Base-by-base conservation (phyloP, 2,113 vertebrate genomes). In the Tinamus guttatus region DNA sequence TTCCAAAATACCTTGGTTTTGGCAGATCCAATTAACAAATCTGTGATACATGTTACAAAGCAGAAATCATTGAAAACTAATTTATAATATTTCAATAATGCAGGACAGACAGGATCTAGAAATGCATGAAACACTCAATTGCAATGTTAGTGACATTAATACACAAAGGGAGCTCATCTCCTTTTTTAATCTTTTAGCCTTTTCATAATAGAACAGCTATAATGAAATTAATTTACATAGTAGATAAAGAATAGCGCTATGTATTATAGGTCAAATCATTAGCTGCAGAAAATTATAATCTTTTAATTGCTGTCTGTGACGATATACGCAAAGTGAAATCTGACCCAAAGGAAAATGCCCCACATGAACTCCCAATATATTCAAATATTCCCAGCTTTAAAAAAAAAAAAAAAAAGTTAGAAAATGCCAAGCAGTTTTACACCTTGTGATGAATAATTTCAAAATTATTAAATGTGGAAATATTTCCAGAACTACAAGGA, bases 401-500 rank as follows among this genome's bases (percentile, higher is more conserved):
- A 49, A 59, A 36, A 71, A 43, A 54, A 71, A 67, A 43, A 34
- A 24, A 13, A 51, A 52, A 52, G 25, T 0, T 54, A 24, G 47
- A 36, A 27, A 64, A 71, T 28, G 10, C 77, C 64, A 68, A 87
- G 21, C 54, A 73, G 4, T 11, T 89, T 73, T 65, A 49, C 47
- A 9, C 41, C 13, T 64, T 60, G 2, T 54, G 22, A 83, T 67
- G 85, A 94, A 36, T 18, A 24, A 27, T 87, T 85, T 49, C 10
- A 49, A 45, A 90, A 25, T 8, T 49, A 41, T 84, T 32, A 36
- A 40, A 59, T 65, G 11, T 58, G 7, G 14, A 63, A 90, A 47
- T 5, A 36, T 83, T 90, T 94, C 28, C 14, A 63, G 60, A 96
- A 86, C 95, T 92, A 94, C 91, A 97, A 97, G 84, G 76, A 95